Conservation (phyloP, 2,113 vertebrate genomes). For the Stegastes partitus region DNA sequence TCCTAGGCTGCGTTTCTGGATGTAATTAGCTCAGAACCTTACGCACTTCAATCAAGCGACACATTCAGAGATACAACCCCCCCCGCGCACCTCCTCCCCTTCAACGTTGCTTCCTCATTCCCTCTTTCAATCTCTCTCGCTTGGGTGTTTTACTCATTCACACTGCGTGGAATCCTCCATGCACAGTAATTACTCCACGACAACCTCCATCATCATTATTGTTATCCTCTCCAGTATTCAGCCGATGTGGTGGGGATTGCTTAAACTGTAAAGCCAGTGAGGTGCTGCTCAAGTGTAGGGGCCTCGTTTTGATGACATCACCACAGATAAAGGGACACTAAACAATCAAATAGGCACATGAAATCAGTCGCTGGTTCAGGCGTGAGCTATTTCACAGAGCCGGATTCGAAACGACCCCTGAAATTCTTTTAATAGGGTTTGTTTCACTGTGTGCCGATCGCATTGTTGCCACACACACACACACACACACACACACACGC, state of each 20-base stretch:
- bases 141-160: constrained; percentile 78
- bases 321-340: constrained; percentile 47
- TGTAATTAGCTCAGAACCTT: constrained; percentile 85
- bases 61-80: constrained; percentile 76
- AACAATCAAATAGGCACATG: constrained; percentile 57
- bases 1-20: constrained; percentile 79
- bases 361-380: constrained; percentile 58
- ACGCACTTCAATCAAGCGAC: constrained; percentile 82
- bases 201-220: constrained; percentile 79
- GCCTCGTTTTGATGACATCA: constrained; percentile 64
- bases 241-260: constrained; percentile 42
- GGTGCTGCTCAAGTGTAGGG: constrained; percentile 30
- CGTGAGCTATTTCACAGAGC: constrained; percentile 61
- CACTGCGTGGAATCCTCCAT: constrained; percentile 72
- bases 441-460: constrained; percentile 56
- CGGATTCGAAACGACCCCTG: constrained; percentile 68
- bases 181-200: constrained; percentile 77
- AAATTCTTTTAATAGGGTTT: constrained; percentile 78
- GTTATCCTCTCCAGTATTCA: constrained; percentile 71
- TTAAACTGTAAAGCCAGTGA: constrained; percentile 57
- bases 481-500: constrained; percentile 31
- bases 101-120: constrained; percentile 64
- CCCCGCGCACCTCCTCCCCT: constrained; percentile 11
- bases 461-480: constrained; percentile 62
- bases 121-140: constrained; percentile 70